Conservation (phyloP, 1,140 invertebrate species). For the Sarcophaga bullata region DNA sequence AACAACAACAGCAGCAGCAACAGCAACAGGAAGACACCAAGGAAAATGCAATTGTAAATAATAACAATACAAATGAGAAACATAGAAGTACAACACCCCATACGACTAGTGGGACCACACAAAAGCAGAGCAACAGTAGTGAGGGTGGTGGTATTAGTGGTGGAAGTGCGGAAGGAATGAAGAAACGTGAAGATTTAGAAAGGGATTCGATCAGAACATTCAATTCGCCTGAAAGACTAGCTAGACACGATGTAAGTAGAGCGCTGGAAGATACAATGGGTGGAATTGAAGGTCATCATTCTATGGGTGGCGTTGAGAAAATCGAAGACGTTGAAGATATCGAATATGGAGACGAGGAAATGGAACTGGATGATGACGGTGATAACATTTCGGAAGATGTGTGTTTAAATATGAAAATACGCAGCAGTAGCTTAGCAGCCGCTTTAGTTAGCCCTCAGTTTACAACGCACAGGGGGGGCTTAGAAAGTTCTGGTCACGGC, state of each 20-base stretch:
- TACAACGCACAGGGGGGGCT: not conserved
- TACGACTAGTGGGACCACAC: slow-evolving; percentile 23
- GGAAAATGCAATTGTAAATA: slow-evolving; percentile 34
- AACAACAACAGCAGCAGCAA: slow-evolving; percentile 30
- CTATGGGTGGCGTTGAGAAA: slow-evolving; percentile 48
- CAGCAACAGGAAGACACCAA: slow-evolving; percentile 44
- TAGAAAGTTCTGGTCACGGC: slow-evolving; percentile 27
- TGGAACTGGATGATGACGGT: slow-evolving; percentile 61
- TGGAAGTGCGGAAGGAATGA: not conserved
- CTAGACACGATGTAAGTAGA: slow-evolving; percentile 9
- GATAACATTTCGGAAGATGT: slow-evolving; percentile 62
- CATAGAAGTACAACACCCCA: slow-evolving; percentile 43
- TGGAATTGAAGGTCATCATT: not conserved
- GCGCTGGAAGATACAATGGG: not conserved
- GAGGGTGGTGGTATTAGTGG: slow-evolving; percentile 17
- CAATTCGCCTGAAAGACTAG: slow-evolving; percentile 5
- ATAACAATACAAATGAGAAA: slow-evolving; percentile 30
- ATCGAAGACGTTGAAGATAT: slow-evolving; percentile 56
- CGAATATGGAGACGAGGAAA: slow-evolving; percentile 60
- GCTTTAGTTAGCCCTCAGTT: slow-evolving; percentile 42
- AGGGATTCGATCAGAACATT: not conserved
- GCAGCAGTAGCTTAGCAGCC: slow-evolving; percentile 42
- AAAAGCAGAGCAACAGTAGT: not conserved
- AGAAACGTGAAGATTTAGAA: slow-evolving; percentile 21
- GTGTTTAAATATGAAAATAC: slow-evolving; percentile 63